Base-by-base conservation (phyloP, 1,140 invertebrate species). In the Drosophila funebris region DNA sequence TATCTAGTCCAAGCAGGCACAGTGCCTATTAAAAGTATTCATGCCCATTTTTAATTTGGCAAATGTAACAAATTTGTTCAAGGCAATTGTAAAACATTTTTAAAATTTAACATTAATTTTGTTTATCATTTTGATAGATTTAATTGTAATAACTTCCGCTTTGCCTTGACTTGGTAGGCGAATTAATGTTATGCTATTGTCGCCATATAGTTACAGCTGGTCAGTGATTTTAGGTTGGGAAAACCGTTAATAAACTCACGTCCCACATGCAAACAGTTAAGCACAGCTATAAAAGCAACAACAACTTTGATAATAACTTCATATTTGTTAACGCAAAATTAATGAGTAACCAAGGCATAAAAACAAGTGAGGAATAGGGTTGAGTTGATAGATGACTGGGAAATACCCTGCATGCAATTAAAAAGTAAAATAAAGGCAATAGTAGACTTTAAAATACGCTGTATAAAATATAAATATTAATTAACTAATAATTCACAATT, bases 281-380 rank as follows among this genome's bases (percentile, higher is more conserved):
- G 50, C 20, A 61, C 44, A 50, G 58, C 57, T 48, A 37, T 48
- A 58, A 20, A 33, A 33, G 39, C 41, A 46, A 44, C 41, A 46
- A 44, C 24, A 20, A 11, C 29, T 22, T 43, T 46, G 57, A 60
- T 48, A 60, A 60, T 60, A 24, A 46, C 48, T 60, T 46, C 29
- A 14, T 39, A 50, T 48, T 61, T 61, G 58, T 61, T 61, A 61
- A 61, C 58, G 31, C 13, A 61, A 61, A 61, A 61, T 61, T 50
- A 61, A 61, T 61, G 44, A 50, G 58, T 50, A 61, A 61, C 50
- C 50, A 61, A 61, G 44, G 18, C 44, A 61, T 50, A 27, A 48
- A 60, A 43, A 44, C 13, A 13, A 9, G 5, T 11, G 14, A 4
- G 3, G 6, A 22, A 46, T 20, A 14, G 0, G 4, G 16, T 5